A percentile compares a stretch with the other conserved stretches of the same genome.
Evolutionary conservation across 1,140 invertebrate species (phyloP).

Genomic region (Habropoda laboriosa): DNA sequence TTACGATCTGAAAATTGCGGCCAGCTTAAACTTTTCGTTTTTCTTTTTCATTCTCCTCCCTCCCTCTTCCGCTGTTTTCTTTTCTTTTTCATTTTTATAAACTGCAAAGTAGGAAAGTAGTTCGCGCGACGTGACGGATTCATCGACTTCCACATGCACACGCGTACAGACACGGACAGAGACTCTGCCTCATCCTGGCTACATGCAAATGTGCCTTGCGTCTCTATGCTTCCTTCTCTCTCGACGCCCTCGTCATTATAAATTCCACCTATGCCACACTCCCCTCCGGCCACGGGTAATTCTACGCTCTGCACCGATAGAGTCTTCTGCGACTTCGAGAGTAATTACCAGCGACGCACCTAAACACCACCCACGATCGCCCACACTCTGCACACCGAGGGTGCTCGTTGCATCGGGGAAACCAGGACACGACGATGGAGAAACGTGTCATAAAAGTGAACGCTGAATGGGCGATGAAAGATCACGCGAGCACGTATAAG

Average conservation of each 20-base stretch:
- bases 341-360: constrained; percentile 72
- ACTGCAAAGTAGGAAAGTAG: constrained; percentile 48
- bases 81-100: constrained; percentile 13
- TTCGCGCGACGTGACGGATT: constrained; percentile 56
- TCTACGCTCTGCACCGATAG: constrained; percentile 65
- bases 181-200: constrained; percentile 8
- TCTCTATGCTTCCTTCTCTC: background rate
- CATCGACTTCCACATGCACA: constrained; percentile 18
- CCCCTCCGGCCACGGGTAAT: constrained; percentile 57
- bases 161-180: background rate
- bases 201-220: constrained; percentile 45
- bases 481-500: background rate
- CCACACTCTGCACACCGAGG: constrained; percentile 51
- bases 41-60: constrained; percentile 6
- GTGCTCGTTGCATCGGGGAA: constrained; percentile 24
- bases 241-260: constrained; percentile 56
- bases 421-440: background rate
- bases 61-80: too few relatives aligned
- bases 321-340: constrained; percentile 68
- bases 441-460: constrained; percentile 1
- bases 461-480: background rate
- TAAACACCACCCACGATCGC: constrained; percentile 74
- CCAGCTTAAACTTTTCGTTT: constrained; percentile 45
- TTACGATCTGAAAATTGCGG: constrained; percentile 53
- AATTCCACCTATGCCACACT: constrained; percentile 61